Evolutionary conservation across 2,797 vertebrate species (phyloP), one percentile per base, ranked within the genome.

Genomic region (Phoebastria nigripes): DNA sequence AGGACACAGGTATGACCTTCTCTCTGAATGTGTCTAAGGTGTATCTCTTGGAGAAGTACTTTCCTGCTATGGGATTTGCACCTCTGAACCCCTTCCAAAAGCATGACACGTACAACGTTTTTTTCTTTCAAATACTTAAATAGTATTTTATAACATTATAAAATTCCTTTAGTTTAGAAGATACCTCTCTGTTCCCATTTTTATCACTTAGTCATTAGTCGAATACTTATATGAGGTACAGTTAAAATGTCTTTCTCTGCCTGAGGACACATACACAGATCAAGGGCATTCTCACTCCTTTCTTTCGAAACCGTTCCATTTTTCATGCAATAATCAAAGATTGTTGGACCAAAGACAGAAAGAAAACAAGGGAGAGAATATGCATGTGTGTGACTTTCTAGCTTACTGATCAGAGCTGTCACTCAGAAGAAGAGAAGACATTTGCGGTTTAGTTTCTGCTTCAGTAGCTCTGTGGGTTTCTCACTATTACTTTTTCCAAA

Each of bases 281-380:
- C 78, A 93, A 93, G 49, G 39, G 7, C 69, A 58, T 70, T 80
- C n/a, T 82, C 47, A 66, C 14, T 62, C 16, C 16, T 78, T 54
- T 86, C 62, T 62, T 86, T 87, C 76, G 44, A 89, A 93, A 83
- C 31, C 8, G 2, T 58, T 76, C 47, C 4, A 72, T 71, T 89
- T 93, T 71, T 89, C 63, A 67, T 87, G 54, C 33, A 91, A 25
- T 66, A 83, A 95, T 87, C 82, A 83, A 87, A 89, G 56, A 52
- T 7, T 46, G n/a, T 78, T 87, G 42, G 31, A 83, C 82, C 28
- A 91, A 82, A 79, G 67, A 67, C 39, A 87, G 42, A 41, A 56
- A 71, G 58, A 44, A 89, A 70, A 15, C 15, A 58, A 71, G 13
- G 24, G 24, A 79, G 35, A 87, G 19, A 89, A 87, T 67, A 83